These are phyloP conservation scores for Macrotis lagotis DNA, from an alignment of 2,113 vertebrate genomes.

Conservation along the genomic window DNA sequence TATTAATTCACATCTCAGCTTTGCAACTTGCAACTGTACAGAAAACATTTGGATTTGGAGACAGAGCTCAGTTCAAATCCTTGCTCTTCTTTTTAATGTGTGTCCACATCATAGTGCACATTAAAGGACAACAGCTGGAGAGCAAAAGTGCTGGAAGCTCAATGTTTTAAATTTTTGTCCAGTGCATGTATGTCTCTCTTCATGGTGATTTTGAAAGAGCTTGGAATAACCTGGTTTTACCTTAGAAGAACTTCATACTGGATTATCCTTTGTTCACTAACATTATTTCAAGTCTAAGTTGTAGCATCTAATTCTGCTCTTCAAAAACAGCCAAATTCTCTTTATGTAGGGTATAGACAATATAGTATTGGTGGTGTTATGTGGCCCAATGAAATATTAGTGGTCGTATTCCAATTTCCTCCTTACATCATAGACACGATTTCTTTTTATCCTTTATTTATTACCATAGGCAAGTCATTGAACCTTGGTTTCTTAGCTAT, in stretches of 20 bases:
- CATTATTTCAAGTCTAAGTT: neutral
- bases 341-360: neutral
- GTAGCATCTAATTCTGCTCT: neutral
- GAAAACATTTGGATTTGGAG: neutral
- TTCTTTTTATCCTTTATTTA: neutral
- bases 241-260: neutral
- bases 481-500: neutral
- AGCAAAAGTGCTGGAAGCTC: neutral
- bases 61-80: neutral
- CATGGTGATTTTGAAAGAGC: neutral
- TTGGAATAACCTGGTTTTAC: slow-evolving; percentile 17
- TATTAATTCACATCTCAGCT: neutral
- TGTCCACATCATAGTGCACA: neutral
- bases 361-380: neutral
- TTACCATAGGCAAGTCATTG: neutral
- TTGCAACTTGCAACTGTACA: neutral
- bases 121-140: neutral
- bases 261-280: neutral
- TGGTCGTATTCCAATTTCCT: neutral
- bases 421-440: neutral
- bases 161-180: slow-evolving; percentile 9
- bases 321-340: neutral
- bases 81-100: slow-evolving; percentile 12
- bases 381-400: neutral
- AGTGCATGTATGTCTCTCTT: neutral